Base-by-base conservation (phyloP, 2,797 vertebrate genomes). In the Sebastes flavidus region DNA sequence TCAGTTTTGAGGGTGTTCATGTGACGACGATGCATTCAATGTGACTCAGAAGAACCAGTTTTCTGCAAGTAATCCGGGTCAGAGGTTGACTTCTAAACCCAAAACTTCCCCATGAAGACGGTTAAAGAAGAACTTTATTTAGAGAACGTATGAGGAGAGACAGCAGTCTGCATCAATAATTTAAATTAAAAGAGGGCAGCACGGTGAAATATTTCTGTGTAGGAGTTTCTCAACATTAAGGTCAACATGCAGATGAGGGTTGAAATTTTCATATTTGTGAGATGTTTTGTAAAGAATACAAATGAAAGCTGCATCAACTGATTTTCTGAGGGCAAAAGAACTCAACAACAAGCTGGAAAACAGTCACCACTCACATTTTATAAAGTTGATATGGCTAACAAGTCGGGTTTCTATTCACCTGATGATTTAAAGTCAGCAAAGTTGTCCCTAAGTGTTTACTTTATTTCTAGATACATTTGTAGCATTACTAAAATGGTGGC, bases 61-160 rank as follows among this genome's bases (percentile, higher is more conserved):
- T 34, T 68, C 80, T 77, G 79, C 42, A 32, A 82, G 81, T 38
- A 72, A 82, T 86, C 83, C 49, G 24, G 29, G 6, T 59, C 63
- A 70, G 56, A 81, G n/a, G 30, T 42, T 8, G 16, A 13, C 22
- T 8, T 11, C 11, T 49, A 27, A 72, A 84, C 27, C 20, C 32
- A 29, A 42, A 56, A 63, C 65, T 22, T 4, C 13, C 22, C 6
- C 74, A 52, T 20, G 29, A 49, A 55, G 36, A 38, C 5, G 8
- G 38, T 9, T 62, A 12, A n/a, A 46, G 38, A 22, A 18, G 12
- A 68, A 59, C 29, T 36, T 20, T 2, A 9, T 16, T 2, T 6
- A 2, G 18, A 66, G n/a, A 67, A 7, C 22, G 11, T 32, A 4
- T 25, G 65, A 14, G 24, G 22, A 58, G 55, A 54, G 52, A 9